Evolutionary conservation across 2,888 invertebrate species (phyloP).

Genomic region (Erebia epiphron): DNA sequence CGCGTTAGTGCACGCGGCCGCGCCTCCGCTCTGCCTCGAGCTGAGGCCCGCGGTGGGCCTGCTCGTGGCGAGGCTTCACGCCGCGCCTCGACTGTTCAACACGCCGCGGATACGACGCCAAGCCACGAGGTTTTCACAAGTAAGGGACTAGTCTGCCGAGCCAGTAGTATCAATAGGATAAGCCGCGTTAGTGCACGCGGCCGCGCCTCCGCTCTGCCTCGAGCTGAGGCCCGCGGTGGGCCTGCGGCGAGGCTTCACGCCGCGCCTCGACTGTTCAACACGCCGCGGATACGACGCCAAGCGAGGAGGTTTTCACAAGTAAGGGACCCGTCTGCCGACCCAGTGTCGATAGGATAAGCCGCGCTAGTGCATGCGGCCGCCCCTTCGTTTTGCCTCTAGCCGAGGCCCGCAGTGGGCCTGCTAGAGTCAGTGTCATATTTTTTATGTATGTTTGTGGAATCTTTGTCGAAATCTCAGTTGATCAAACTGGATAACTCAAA

Average conservation of each 20-base stretch:
- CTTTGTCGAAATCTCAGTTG: no score
- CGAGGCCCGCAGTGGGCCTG: conserved; percentile 82
- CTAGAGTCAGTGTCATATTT: not conserved
- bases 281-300: conserved; percentile 88
- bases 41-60: conserved; percentile 92
- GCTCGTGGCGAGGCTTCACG: conserved; percentile 89
- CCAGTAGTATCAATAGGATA: no score
- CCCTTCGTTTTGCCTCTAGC: conserved; percentile 94
- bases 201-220: conserved; percentile 93
- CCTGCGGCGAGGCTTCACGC: conserved; percentile 89
- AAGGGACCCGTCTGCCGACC: conserved; percentile 31
- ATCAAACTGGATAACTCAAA: no score
- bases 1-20: conserved; percentile 91
- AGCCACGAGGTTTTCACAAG: conserved; percentile 91
- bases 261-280: conserved; percentile 91
- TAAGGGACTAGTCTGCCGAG: conserved; percentile 48
- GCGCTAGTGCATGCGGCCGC: conserved; percentile 93
- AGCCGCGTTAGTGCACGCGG: conserved; percentile 89
- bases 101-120: conserved; percentile 89
- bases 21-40: conserved; percentile 94
- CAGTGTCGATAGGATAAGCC: no score
- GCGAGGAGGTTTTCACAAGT: conserved; percentile 92
- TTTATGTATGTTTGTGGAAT: no score
- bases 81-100: conserved; percentile 88
- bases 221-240: conserved; percentile 94